Percentiles rank a stretch among this genome's conserved stretches.
phyloP scores from a whole-genome alignment of 2,888 invertebrate species.

The Lasioglossum vierecki region DNA sequence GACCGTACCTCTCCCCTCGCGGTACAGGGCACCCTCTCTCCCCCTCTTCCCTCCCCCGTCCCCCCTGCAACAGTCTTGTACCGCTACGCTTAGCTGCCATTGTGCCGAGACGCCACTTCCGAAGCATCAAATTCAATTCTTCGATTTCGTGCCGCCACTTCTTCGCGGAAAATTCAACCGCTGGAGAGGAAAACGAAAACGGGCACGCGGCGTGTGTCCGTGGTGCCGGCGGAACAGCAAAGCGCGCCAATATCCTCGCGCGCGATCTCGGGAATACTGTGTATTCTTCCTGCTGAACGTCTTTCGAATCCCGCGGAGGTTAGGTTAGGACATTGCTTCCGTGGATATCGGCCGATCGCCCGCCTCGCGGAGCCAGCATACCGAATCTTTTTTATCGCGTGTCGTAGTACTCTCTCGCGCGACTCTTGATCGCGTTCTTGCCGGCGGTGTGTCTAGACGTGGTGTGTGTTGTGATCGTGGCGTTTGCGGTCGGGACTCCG shows the following conservation, averaged over 20 bases:
- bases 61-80: conserved; percentile 68
- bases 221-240: conserved; percentile 23
- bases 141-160: conserved; percentile 55
- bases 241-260: conserved; percentile 54
- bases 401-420: conserved; percentile 28
- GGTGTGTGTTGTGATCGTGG: conserved; percentile 55
- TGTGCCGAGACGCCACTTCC: conserved; percentile 82
- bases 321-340: conserved; percentile 76
- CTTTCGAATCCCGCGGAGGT: conserved; percentile 64
- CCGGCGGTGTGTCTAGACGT: conserved; percentile 39
- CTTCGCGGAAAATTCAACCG: conserved; percentile 32
- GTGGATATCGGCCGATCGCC: conserved; percentile 67
- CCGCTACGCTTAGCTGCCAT: conserved; percentile 82
- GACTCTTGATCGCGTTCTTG: conserved; percentile 39
- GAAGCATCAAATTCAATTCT: conserved; percentile 81
- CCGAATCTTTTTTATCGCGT: conserved; percentile 49
- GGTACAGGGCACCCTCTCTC: conserved; percentile 60
- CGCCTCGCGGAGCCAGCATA: conserved; percentile 27
- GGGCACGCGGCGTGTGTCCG: conserved; percentile 21
- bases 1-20: conserved; percentile 77
- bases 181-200: conserved; percentile 1
- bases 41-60: conserved; percentile 50
- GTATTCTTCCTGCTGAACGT: conserved; percentile 50
- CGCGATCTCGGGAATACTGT: conserved; percentile 27
- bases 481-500: conserved; percentile 28